Evolutionary conservation across 2,797 vertebrate genomes (phyloP).

Genomic region (Ceyx erithaca): DNA sequence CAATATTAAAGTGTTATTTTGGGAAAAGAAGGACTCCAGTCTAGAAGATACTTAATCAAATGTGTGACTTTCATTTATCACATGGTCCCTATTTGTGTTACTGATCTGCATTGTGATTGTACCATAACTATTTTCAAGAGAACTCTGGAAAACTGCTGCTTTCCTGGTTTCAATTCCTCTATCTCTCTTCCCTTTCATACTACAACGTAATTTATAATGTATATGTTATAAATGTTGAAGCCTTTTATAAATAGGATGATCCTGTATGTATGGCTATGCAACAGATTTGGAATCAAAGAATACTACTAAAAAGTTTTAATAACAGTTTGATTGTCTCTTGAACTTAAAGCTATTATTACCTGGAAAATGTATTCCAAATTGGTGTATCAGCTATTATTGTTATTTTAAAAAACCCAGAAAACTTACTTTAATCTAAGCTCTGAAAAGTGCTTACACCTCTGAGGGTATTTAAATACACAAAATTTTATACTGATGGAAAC

Average conservation of each 20-base stretch:
- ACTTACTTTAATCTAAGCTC: not conserved
- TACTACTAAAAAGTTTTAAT: not conserved
- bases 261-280: not conserved
- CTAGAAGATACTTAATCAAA: not conserved
- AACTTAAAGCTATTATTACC: not conserved
- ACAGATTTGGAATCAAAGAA: not conserved
- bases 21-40: not conserved
- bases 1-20: not conserved
- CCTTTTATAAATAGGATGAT: not conserved
- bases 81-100: not conserved
- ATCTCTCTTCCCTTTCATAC: not conserved
- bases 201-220: not conserved
- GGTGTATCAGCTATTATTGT: not conserved
- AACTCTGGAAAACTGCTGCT: not conserved
- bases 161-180: not conserved
- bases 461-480: not conserved
- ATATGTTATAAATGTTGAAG: not conserved
- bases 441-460: not conserved
- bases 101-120: not conserved
- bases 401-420: not conserved
- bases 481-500: not conserved
- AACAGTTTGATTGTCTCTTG: not conserved
- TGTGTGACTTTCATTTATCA: accelerated
- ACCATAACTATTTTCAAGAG: not conserved
- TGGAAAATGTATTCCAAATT: not conserved